phyloP scores from a whole-genome alignment of 2,888 invertebrate genomes.

The Drosophila yooni region DNA sequence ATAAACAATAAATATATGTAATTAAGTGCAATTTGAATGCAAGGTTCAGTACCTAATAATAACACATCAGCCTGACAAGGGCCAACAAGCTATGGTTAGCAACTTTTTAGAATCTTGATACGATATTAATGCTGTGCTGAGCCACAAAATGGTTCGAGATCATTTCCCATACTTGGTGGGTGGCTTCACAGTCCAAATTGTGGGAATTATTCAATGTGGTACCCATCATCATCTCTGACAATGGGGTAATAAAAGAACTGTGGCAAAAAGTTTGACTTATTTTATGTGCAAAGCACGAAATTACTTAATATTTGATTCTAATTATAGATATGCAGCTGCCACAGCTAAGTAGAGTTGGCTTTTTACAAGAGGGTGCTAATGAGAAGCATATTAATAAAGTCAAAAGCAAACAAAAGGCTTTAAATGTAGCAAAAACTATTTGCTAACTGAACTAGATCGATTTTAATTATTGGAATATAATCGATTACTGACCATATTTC shows the following conservation, averaged over 20 bases:
- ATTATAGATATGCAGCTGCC: constrained; percentile 26
- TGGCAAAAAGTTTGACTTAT: constrained; percentile 43
- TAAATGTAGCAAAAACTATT: not conserved
- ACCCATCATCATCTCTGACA: constrained; percentile 33
- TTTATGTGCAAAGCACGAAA: constrained; percentile 59
- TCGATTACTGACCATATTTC: not conserved
- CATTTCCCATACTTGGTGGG: constrained; percentile 72
- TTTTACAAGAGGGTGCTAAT: not conserved
- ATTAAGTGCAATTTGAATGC: constrained; percentile 64
- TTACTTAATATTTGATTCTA: constrained; percentile 43
- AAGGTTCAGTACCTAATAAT: constrained; percentile 33
- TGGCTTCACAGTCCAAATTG: constrained; percentile 55
- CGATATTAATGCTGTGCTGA: constrained; percentile 52
- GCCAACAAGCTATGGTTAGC: constrained; percentile 34
- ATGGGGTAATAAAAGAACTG: constrained; percentile 58
- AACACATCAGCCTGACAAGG: constrained; percentile 10
- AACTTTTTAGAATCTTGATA: constrained; percentile 27
- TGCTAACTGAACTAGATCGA: not conserved
- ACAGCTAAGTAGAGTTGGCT: not conserved
- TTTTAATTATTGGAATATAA: not conserved
- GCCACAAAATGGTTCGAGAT: constrained; percentile 58
- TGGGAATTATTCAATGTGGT: constrained; percentile 53
- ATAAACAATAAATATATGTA: constrained; percentile 66
- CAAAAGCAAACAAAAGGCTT: not conserved
- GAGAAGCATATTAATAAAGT: not conserved